Conservation (phyloP, 1,140 invertebrate genomes). For the Papilio machaon region DNA sequence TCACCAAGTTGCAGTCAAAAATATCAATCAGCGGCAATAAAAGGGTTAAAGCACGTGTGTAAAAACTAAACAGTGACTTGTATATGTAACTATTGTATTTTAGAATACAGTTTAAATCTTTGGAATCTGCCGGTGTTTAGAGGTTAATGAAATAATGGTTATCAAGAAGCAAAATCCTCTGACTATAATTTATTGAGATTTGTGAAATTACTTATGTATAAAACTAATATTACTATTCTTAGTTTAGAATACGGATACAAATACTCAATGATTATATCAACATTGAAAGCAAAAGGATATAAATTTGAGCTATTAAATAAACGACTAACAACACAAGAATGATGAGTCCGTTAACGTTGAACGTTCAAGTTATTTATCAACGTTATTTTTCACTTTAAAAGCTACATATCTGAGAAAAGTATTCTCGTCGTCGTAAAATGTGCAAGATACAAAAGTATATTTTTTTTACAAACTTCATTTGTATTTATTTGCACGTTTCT, state of each 20-base stretch:
- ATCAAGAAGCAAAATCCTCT: too few relatives aligned
- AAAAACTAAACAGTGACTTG: too few relatives aligned
- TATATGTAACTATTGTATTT: too few relatives aligned
- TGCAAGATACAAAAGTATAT: not conserved
- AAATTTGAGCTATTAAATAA: conserved; percentile 13
- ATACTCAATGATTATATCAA: not conserved
- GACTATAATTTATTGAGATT: too few relatives aligned
- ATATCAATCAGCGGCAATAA: too few relatives aligned
- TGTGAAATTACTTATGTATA: too few relatives aligned
- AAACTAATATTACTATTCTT: not conserved
- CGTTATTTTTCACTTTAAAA: conserved; percentile 11
- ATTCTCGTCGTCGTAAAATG: not conserved
- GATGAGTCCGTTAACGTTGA: conserved; percentile 5
- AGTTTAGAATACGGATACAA: not conserved
- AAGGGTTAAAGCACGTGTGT: too few relatives aligned
- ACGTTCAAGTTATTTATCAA: conserved; percentile 14
- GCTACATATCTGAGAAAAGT: conserved; percentile 8
- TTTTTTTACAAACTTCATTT: not conserved
- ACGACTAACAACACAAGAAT: conserved; percentile 13
- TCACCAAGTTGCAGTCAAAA: too few relatives aligned
- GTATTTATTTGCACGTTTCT: too few relatives aligned
- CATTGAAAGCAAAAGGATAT: not conserved
- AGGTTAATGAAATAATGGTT: too few relatives aligned
- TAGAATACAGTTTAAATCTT: too few relatives aligned
- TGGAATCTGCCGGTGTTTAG: too few relatives aligned